These are phyloP conservation scores for Agraylea sexmaculata DNA, from an alignment of 1,140 invertebrate genomes.

Conservation along the genomic window DNA sequence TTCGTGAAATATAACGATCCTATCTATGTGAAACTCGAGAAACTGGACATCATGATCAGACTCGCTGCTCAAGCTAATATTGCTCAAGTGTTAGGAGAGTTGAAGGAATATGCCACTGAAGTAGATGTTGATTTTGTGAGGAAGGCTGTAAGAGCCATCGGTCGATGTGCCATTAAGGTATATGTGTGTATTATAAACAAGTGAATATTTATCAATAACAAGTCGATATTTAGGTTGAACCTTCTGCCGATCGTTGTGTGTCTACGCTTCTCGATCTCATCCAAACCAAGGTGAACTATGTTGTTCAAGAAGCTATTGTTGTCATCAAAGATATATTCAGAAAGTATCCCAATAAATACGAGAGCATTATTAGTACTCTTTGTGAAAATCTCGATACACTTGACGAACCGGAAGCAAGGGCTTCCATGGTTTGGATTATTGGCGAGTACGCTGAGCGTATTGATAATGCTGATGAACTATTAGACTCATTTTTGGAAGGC, in stretches of 20 bases:
- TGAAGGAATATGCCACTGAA: conserved; percentile 99
- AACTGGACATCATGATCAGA: conserved; percentile 99
- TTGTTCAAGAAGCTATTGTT: conserved; percentile 99
- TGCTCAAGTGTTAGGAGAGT: conserved; percentile 93
- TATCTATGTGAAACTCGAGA: conserved; percentile 99
- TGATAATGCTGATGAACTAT: conserved; percentile 96
- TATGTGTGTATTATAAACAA: not conserved
- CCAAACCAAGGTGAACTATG: conserved; percentile 99
- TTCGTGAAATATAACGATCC: conserved; percentile 99
- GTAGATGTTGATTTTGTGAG: conserved; percentile 99
- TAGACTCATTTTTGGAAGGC: conserved; percentile 98
- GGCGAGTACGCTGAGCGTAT: conserved; percentile 98
- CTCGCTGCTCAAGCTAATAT: conserved; percentile 97
- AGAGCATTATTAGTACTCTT: conserved; percentile 97
- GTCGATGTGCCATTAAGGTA: conserved; percentile 96
- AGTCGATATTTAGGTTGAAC: conserved; percentile 55
- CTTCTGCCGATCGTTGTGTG: conserved; percentile 95
- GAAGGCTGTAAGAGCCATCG: conserved; percentile 96
- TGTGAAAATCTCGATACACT: conserved; percentile 98
- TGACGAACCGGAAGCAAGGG: conserved; percentile 97
- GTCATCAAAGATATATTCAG: conserved; percentile 99
- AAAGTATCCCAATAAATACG: conserved; percentile 99
- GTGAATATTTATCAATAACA: not conserved
- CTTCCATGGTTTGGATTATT: conserved; percentile 99
- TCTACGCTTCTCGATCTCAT: conserved; percentile 97